Evolutionary conservation across 1,140 invertebrate species (phyloP), one percentile per base, ranked within the genome.

Genomic region (Ceratosolen solmsi): DNA sequence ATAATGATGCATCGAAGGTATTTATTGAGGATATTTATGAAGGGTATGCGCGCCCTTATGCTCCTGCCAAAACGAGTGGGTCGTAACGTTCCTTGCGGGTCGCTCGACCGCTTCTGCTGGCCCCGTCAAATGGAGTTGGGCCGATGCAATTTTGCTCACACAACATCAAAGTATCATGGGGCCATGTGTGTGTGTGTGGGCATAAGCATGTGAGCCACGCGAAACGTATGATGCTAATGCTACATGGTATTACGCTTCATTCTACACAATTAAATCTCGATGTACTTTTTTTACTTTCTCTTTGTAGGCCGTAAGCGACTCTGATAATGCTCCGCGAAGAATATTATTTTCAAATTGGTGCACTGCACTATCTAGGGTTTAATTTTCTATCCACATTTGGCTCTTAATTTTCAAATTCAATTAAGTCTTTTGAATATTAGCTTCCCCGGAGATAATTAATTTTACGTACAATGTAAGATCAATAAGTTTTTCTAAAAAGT

Each of bases 21-120:
- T 84, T 84, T 76, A 79, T 82, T 76, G 80, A 25, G 54, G 76
- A 68, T 83, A 63, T 84, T 84, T 84, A 84, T 78, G 83, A 84
- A 74, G 60, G 78, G 65, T 71, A 30, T 25, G 46, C 54, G 63
- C 63, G 76, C 76, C 22, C 33, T 38, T 68, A 20, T n/a, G 63
- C 33, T 68, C 36, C 9, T 71, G 56, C 46, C 71, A 68, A 60
- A 73, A 79, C 72, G n/a, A 65, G 49, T 36, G 82, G 51, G 58
- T 70, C 58, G 33, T 68, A 68, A 68, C 36, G 33, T 82, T 20
- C 17, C 30, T 56, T 30, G 15, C 30, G 27, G 11, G 60, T 36
- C 60, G 60, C 30, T 68, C 63, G 5, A 13, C 51, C 51, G 63
- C 63, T 68, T n/a, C 63, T 68, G 63, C 33, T 68, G 17, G 33